Evolutionary conservation across 2,113 vertebrate genomes (phyloP).

Genomic region (Tringa solitaria): DNA sequence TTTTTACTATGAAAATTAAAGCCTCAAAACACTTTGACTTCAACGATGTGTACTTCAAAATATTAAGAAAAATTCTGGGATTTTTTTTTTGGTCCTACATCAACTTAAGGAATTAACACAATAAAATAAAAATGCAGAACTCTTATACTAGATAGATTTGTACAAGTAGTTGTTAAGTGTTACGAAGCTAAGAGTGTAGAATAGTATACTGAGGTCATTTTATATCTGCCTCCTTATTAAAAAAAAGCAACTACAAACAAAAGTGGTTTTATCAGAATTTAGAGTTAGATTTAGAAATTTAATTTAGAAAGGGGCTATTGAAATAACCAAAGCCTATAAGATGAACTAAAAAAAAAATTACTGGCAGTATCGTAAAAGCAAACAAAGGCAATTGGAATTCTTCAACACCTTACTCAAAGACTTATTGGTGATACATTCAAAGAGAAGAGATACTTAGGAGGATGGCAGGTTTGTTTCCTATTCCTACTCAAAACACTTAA

Average conservation of each 20-base stretch:
- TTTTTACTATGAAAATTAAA: neutral
- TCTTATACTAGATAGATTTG: neutral
- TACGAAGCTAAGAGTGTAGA: no score
- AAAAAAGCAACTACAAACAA: neutral
- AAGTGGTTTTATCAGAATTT: neutral
- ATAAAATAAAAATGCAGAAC: neutral
- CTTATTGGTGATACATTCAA: neutral
- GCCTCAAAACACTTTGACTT: neutral
- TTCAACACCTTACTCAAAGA: neutral
- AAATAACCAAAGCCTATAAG: neutral
- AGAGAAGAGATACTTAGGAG: neutral
- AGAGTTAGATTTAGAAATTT: neutral
- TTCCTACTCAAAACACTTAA: neutral
- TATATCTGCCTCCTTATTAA: neutral
- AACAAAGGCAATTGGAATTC: neutral
- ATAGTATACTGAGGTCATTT: neutral
- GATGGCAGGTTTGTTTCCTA: neutral
- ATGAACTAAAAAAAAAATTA: neutral
- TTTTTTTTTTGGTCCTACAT: neutral
- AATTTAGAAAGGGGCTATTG: neutral
- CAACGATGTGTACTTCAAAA: neutral
- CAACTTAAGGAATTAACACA: neutral
- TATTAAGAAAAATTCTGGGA: neutral
- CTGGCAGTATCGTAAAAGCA: neutral
- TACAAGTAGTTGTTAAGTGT: no score